Conservation (phyloP, 1,140 invertebrate species). For the Gryllus bimaculatus region DNA sequence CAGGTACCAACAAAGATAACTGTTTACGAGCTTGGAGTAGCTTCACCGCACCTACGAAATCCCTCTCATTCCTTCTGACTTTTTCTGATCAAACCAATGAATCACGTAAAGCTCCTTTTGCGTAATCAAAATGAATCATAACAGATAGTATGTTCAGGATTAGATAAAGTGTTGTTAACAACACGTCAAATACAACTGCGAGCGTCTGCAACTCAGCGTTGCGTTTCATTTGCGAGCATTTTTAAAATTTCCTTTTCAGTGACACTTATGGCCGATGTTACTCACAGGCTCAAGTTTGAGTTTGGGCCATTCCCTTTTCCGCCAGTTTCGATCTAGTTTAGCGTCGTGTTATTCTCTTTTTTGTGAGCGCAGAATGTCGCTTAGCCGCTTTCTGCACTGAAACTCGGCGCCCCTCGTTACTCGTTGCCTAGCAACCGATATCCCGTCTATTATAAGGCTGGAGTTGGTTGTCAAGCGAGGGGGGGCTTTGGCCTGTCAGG, state of each 20-base stretch:
- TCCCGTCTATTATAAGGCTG: conserved; percentile 3
- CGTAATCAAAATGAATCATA: too few species aligned
- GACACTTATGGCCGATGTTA: background rate
- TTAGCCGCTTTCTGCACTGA: background rate
- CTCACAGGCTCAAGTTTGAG: background rate
- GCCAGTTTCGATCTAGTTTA: background rate
- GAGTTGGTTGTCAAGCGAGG: background rate
- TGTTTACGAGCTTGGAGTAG: too few species aligned
- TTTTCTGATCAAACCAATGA: too few species aligned
- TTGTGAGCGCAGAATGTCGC: background rate
- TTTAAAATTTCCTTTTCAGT: background rate
- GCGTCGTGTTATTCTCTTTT: background rate
- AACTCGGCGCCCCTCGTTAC: background rate
- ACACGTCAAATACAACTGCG: too few species aligned
- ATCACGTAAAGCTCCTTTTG: too few species aligned
- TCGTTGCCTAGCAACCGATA: conserved; percentile 3
- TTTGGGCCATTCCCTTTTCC: background rate
- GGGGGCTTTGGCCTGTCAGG: background rate
- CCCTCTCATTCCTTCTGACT: too few species aligned
- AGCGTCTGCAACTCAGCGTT: background rate
- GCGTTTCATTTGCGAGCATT: background rate
- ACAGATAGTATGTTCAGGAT: too few species aligned
- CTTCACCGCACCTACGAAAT: too few species aligned
- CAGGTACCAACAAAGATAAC: too few species aligned
- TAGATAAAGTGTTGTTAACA: too few species aligned